These are phyloP conservation scores for Bubo scandiacus DNA, from an alignment of 2,113 vertebrate genomes.

Conservation along the genomic window DNA sequence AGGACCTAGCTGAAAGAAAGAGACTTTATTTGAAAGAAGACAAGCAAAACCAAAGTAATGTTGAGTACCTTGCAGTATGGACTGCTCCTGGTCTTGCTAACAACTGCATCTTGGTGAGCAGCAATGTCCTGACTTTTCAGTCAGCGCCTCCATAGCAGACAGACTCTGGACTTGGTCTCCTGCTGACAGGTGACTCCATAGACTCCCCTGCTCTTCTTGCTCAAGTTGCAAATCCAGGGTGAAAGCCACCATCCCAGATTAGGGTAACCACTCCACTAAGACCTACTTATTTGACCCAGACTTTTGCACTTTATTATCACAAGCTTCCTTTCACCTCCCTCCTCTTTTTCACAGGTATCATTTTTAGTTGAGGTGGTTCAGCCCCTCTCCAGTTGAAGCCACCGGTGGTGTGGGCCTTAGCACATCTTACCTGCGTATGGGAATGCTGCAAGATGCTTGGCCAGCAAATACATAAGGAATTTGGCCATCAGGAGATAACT, in stretches of 20 bases:
- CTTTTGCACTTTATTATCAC: not conserved
- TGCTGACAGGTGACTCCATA: not conserved
- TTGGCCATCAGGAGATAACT: not conserved
- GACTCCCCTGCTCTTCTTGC: not conserved
- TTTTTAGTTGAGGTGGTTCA: not conserved
- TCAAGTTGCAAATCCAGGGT: not conserved
- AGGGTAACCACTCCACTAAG: not conserved
- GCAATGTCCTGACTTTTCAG: not conserved
- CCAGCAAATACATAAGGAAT: not conserved
- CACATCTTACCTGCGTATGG: not conserved
- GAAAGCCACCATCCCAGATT: not conserved
- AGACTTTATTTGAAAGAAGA: not conserved
- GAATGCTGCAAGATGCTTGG: not conserved
- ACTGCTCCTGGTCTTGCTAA: not conserved
- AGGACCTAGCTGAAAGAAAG: not conserved
- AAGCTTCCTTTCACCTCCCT: not conserved
- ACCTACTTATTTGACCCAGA: not conserved
- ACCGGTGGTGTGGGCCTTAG: accelerated
- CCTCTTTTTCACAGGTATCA: not conserved
- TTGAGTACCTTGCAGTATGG: not conserved
- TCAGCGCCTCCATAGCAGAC: not conserved
- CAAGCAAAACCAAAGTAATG: not conserved
- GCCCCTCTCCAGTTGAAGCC: not conserved
- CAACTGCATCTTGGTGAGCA: not conserved
- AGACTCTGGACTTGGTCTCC: not conserved